Conservation (phyloP, 2,888 invertebrate species). For the Volucella inanis region DNA sequence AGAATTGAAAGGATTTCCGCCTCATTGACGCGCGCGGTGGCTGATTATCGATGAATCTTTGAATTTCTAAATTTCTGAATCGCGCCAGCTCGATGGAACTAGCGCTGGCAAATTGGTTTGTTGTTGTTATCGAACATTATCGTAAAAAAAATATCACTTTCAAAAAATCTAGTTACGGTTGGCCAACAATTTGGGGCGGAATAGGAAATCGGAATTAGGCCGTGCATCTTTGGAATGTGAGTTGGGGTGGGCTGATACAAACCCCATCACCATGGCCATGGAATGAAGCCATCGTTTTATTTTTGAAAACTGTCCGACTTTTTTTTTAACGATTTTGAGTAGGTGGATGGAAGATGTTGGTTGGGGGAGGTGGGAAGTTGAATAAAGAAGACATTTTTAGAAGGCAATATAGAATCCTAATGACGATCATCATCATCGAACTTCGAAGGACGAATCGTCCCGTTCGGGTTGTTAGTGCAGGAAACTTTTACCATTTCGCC, state of each 20-base stretch:
- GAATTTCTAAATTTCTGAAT: background rate
- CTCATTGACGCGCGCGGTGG: constrained; percentile 64
- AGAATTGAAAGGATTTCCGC: constrained; percentile 69
- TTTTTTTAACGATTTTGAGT: constrained; percentile 10
- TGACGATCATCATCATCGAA: constrained; percentile 71
- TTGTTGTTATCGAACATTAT: constrained; percentile 61
- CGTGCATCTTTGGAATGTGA: constrained; percentile 42
- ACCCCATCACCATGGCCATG: background rate
- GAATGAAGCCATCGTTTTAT: background rate
- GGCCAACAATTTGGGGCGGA: constrained; percentile 32
- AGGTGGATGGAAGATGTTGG: background rate
- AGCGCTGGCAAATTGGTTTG: constrained; percentile 32
- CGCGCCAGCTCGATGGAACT: too few relatives aligned
- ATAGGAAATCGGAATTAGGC: constrained; percentile 55
- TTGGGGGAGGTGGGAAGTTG: too few relatives aligned
- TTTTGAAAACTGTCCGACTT: constrained; percentile 34
- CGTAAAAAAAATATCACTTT: constrained; percentile 62
- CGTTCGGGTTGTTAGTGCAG: constrained; percentile 30
- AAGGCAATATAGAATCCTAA: constrained; percentile 62
- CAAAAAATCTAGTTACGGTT: constrained; percentile 38
- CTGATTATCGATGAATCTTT: constrained; percentile 29
- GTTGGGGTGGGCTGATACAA: background rate
- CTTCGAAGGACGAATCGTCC: constrained; percentile 63
- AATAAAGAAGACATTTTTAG: too few relatives aligned
- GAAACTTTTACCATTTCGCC: constrained; percentile 67